These are phyloP conservation scores for Lagodon rhomboides DNA, from an alignment of 2,797 vertebrate genomes.

Conservation along the genomic window DNA sequence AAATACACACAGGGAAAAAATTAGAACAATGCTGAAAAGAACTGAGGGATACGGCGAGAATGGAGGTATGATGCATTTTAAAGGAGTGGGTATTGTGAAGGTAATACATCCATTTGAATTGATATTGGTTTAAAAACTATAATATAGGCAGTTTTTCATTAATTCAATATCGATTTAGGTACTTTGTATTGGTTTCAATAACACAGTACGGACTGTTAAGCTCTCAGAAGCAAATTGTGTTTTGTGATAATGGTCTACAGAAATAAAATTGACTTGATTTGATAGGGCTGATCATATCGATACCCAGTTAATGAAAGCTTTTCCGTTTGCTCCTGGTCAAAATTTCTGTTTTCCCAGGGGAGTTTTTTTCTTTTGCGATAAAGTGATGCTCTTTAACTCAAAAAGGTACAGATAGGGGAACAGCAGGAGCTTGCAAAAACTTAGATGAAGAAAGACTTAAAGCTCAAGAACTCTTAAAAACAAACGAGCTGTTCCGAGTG, in stretches of 20 bases:
- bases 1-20: not conserved
- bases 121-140: not conserved
- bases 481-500: not conserved
- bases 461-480: not conserved
- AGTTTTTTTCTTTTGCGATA: not conserved
- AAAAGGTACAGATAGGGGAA: not conserved
- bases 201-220: not conserved
- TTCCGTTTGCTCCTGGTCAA: not conserved
- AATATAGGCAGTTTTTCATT: not conserved
- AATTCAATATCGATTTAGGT: not conserved
- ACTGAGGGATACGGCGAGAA: not conserved
- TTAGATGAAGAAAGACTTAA: not conserved
- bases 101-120: not conserved
- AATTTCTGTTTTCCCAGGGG: not conserved
- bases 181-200: not conserved
- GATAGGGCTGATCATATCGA: not conserved
- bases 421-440: not conserved
- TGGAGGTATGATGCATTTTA: not conserved
- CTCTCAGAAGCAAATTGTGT: not conserved
- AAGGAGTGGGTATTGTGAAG: not conserved
- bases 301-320: not conserved
- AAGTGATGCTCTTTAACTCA: not conserved
- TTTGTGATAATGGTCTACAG: not conserved
- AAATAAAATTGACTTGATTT: not conserved
- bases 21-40: constrained; percentile 2